Evolutionary conservation across 1,140 invertebrate species (phyloP), one percentile per base, ranked within the genome.

Genomic region (Sesamia nonagrioides): DNA sequence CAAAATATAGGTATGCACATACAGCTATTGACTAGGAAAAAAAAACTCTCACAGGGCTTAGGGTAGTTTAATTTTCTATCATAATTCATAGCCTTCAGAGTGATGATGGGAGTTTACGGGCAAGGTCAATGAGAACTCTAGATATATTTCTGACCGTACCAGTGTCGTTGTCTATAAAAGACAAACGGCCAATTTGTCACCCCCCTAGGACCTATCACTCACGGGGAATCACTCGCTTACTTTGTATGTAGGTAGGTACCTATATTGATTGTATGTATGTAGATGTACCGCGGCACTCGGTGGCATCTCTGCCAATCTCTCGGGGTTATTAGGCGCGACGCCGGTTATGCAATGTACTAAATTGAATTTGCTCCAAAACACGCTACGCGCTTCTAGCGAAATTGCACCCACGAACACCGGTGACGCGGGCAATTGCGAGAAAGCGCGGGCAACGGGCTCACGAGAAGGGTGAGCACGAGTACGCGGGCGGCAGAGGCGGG

Each of bases 401-500:
- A 69, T 18, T 58, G 15, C 18, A 58, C 40, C 75, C 13, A 54
- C 69, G 50, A 18, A 60, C 71, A 74, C 56, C 35, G 71, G 18
- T 56, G 54, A 52, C 21, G 69, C 76, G 71, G 61, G 63, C 71
- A 74, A 58, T 61, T 50, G 58, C 66, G 73, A 42, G 63, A 54
- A 54, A 72, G 63, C 40, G 68, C 74, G 71, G 69, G 63, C 54
- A 75, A 75, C 56, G 73, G 56, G 73, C 73, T 75, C 58, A 61
- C 56, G 79, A 76, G 69, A 48, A 42, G 58, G 66, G 72, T 69
- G 76, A 56, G 50, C 18, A 61, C 50, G 40, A 66, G 77, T 71
- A 73, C 56, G 69, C 77, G 71, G 71, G 74, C 37, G 54, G 54
- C 52, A 54, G 58, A 58, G 54, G 80, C 61, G 81, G 72, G 63